A percentile compares a stretch with the other conserved stretches of the same genome.
phyloP scores from a whole-genome alignment of 2,113 vertebrate genomes.

The Thamnaconus septentrionalis region DNA sequence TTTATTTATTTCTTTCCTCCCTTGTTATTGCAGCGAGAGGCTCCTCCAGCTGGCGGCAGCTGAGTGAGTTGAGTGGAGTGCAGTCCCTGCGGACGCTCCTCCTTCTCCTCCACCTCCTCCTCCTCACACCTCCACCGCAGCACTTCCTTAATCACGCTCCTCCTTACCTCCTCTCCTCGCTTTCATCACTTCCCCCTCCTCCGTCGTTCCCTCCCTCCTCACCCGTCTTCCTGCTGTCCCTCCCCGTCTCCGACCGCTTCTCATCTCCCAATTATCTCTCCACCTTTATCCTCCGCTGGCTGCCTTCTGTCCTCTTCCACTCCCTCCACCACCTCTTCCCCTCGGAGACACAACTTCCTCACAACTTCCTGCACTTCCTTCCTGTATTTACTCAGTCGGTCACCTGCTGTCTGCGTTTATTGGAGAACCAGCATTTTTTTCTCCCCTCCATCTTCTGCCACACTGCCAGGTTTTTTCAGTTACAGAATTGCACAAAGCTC shows the following conservation, averaged over 20 bases:
- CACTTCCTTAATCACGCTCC: neutral
- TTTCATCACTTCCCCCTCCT: neutral
- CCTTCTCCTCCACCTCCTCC: neutral
- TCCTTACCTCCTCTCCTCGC: neutral
- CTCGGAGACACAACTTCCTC: neutral
- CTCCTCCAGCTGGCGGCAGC: slow-evolving; percentile 31
- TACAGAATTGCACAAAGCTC: too few species aligned
- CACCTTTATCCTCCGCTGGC: slow-evolving; percentile 20
- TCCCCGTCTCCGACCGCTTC: neutral
- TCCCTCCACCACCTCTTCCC: neutral
- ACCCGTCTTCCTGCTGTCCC: neutral
- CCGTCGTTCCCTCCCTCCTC: slow-evolving; percentile 7
- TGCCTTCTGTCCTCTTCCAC: slow-evolving; percentile 19
- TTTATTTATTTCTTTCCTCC: neutral
- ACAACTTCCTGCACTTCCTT: too few species aligned
- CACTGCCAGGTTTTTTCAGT: too few species aligned
- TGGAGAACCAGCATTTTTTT: too few species aligned
- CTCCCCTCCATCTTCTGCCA: too few species aligned
- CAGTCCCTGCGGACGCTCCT: slow-evolving; percentile 9
- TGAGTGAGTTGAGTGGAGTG: slow-evolving; percentile 18
- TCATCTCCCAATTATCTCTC: slow-evolving; percentile 23
- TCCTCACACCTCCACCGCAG: neutral
- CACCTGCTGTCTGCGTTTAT: too few species aligned
- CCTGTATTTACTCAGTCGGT: too few species aligned
- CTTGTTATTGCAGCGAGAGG: neutral